Base-by-base conservation (phyloP, 2,797 vertebrate genomes). In the Takifugu rubripes region DNA sequence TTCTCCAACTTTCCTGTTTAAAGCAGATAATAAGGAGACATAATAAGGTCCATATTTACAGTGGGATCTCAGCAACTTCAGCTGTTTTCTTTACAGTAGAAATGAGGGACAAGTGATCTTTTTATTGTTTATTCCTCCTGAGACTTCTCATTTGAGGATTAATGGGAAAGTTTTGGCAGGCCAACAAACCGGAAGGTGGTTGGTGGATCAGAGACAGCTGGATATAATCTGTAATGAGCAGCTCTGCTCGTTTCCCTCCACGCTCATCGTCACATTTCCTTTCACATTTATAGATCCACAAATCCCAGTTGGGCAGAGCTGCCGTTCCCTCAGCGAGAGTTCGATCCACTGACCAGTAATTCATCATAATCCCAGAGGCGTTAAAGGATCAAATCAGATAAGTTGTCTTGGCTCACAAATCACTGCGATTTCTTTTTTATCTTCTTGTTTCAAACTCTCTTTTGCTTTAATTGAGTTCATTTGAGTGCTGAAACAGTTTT, bases 221-320 rank as follows among this genome's bases (percentile, higher is more conserved):
- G 1, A 33, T 47, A 45, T 82, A 61, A 74, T 67, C 59, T 65
- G 47, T 57, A 60, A 53, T 67, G 74, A 77, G 77, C 59, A 58
- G 24, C 21, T 21, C 21, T 21, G 21, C 21, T 21, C 21, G 21
- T 21, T 21, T 21, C 12, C 5, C 33, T 54, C 49, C 49, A 9
- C 42, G 57, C 25, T 58, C 26, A 60, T 61, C 61, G 62, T 61
- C 55, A 77, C 56, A 61, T 59, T 66, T 58, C 53, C 27, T 29
- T 66, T 48, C 25, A 72, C 49, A 49, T 14, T 75, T 56, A 59
- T 11, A 46, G 48, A 72, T 29, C 17, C 1, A 10, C 29, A 65
- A 65, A 77, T 66, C 59, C 50, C 56, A 62, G 2, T 52, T 48
- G 25, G 48, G 21, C 21, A 21, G 21, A 21, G 21, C 21, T 15